These are phyloP conservation scores for Melanaphis sacchari DNA, from an alignment of 1,140 invertebrate species.

Conservation along the genomic window DNA sequence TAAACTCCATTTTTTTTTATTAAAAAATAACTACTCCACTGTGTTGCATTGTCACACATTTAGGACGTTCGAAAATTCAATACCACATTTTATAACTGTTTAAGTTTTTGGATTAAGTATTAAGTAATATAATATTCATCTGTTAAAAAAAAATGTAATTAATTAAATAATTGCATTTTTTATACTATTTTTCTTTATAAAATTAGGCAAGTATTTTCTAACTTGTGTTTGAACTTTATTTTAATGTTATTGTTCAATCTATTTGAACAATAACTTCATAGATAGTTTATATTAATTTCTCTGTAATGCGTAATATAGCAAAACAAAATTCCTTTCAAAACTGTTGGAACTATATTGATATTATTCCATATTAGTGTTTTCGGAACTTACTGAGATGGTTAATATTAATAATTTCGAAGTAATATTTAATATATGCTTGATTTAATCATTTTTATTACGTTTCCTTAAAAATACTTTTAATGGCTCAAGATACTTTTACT, in stretches of 20 bases:
- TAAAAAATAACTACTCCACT: too few relatives aligned
- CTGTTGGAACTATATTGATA: neutral
- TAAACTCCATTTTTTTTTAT: too few relatives aligned
- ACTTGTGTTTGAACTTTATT: neutral
- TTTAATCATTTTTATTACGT: neutral
- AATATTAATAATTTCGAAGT: neutral
- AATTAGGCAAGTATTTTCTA: neutral
- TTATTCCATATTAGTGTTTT: neutral
- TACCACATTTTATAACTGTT: too few relatives aligned
- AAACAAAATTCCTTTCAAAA: neutral
- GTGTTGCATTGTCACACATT: too few relatives aligned
- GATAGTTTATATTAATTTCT: neutral
- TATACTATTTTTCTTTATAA: neutral
- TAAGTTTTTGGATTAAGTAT: too few relatives aligned
- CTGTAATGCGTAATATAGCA: neutral
- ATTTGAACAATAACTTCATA: neutral
- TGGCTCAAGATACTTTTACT: neutral
- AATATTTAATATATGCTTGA: neutral
- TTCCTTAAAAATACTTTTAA: neutral
- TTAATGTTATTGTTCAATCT: neutral
- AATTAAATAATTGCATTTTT: neutral
- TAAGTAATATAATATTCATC: too few relatives aligned
- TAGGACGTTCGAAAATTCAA: too few relatives aligned
- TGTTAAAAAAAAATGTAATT: too few relatives aligned
- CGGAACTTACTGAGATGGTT: neutral